Percentiles rank a stretch among this genome's conserved stretches.
phyloP scores from a whole-genome alignment of 1,140 invertebrate genomes.

The Linepithema humile region DNA sequence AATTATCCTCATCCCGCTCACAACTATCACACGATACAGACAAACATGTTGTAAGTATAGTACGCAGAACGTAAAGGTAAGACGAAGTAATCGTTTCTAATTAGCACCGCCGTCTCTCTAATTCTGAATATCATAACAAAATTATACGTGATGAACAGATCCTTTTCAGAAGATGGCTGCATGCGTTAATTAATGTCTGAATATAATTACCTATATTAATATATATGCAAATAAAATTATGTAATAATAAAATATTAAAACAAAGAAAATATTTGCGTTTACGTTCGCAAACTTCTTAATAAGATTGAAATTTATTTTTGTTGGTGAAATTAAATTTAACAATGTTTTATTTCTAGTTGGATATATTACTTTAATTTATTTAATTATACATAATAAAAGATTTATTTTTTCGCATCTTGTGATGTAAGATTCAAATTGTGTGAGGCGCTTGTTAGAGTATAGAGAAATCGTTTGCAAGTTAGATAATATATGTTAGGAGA shows the following conservation, averaged over 20 bases:
- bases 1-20: slow-evolving; percentile 8
- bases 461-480: not conserved
- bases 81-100: slow-evolving; percentile 16
- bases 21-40: not conserved
- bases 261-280: not conserved
- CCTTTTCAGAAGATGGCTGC: not conserved
- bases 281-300: not conserved
- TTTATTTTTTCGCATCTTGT: not conserved
- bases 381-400: not conserved
- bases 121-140: not conserved
- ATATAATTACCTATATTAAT: not conserved
- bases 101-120: not conserved
- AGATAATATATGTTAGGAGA: not conserved
- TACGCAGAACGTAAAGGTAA: not conserved
- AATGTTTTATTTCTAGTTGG: not conserved
- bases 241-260: not conserved
- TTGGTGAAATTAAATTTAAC: not conserved
- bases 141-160: not conserved
- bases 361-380: not conserved
- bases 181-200: not conserved
- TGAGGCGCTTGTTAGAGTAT: too few relatives aligned
- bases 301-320: not conserved
- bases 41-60: not conserved
- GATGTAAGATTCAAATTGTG: not conserved
- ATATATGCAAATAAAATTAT: not conserved